Base-by-base conservation (phyloP, 2,888 invertebrate genomes). In the Agriopis aurantiaria region DNA sequence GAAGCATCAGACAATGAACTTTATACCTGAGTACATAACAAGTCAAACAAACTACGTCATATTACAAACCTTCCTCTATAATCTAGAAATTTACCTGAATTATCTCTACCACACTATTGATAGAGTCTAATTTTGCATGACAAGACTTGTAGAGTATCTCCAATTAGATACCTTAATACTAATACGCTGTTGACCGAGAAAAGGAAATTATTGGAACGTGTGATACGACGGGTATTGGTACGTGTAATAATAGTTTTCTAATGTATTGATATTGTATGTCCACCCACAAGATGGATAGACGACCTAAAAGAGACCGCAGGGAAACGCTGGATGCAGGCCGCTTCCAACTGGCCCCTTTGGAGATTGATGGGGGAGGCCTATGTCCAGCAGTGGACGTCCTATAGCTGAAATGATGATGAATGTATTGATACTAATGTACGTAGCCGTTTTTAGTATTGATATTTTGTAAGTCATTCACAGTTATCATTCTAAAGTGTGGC, bases 141-240 rank as follows among this genome's bases (percentile, higher is more conserved):
- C 64, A 59, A 64, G 53, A 58, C 41, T 46, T 46, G 45, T 53
- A 8, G 53, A 68, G 64, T 68, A 71, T 74, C 61, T 76, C 82
- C 79, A 85, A 84, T 86, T 85, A 85, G 79, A 76, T 68, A 79
- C 78, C 84, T 83, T 81, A 83, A 79, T 79, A 79, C 79, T 84
- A 82, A 85, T 86, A 82, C 79, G 76, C 65, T 77, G 78, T 71
- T 79, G 82, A 79, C 73, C 68, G 59, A 68, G 40, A 64, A 46
- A 53, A n/a, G 48, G 55, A 48, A 63, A 63, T 59, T 55, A 64
- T 64, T 68, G 64, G 64, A 33, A n/a, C 55, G 64, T 64, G 63
- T 41, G 68, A 59, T 64, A 43, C 23, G 17, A 48, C 5, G 40
- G 48, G 53, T 33, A 62, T 33, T 52, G 7, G 10, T 52, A 49